A percentile compares a stretch with the other conserved stretches of the same genome.
Evolutionary conservation across 2,113 vertebrate species (phyloP).

Genomic region (Mirza zaza): DNA sequence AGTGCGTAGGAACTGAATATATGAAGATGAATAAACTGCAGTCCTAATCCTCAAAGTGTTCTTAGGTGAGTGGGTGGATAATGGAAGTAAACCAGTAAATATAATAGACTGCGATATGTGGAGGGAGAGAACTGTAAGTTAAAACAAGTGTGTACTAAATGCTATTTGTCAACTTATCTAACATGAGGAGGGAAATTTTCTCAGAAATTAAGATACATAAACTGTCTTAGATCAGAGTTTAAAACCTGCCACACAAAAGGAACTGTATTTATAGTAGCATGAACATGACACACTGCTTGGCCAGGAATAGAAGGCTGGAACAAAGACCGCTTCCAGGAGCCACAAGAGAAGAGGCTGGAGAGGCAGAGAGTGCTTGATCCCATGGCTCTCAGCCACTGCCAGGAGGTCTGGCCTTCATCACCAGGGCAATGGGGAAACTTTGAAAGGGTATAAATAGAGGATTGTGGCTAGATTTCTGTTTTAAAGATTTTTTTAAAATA

Average conservation of each 20-base stretch:
- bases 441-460: background rate
- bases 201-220: background rate
- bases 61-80: background rate
- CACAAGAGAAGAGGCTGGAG: too few relatives aligned
- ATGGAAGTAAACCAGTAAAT: background rate
- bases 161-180: background rate
- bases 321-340: background rate
- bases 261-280: background rate
- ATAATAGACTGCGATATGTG: background rate
- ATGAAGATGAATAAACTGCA: background rate
- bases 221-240: background rate
- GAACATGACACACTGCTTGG: fast-evolving
- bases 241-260: background rate
- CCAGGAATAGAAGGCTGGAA: background rate
- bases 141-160: background rate
- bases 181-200: background rate
- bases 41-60: background rate
- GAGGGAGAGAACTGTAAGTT: too few relatives aligned
- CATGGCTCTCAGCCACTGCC: too few relatives aligned
- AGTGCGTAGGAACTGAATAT: fast-evolving
- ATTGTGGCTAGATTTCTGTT: background rate
- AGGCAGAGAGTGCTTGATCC: background rate
- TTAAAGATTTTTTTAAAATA: background rate
- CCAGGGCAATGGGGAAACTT: background rate
- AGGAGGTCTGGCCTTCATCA: background rate